phyloP scores from a whole-genome alignment of 2,888 invertebrate genomes.

The Plagodis pulveraria region DNA sequence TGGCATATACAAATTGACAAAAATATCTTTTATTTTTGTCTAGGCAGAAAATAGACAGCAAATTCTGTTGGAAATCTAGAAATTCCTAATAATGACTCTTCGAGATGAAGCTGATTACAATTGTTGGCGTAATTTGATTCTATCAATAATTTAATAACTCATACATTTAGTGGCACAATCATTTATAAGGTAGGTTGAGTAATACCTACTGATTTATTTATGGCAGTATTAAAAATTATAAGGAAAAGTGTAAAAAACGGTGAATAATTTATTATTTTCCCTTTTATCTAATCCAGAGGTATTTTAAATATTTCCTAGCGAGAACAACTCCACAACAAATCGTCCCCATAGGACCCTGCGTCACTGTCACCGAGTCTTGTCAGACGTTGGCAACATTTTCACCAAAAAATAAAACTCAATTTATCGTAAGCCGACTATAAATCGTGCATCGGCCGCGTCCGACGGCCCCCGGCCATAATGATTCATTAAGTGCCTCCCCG shows the following conservation, averaged over 20 bases:
- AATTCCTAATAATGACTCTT: too few species aligned
- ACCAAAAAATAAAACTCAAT: conserved; percentile 47
- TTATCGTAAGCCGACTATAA: conserved; percentile 63
- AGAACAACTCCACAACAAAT: conserved; percentile 38
- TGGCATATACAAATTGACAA: too few species aligned
- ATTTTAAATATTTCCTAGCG: conserved; percentile 34
- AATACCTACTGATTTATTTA: too few species aligned
- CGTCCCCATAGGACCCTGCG: conserved; percentile 33
- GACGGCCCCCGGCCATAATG: conserved; percentile 74
- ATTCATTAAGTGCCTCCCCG: conserved; percentile 83
- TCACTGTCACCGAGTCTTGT: conserved; percentile 38
- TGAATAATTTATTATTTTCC: conserved; percentile 8
- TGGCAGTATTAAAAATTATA: too few species aligned
- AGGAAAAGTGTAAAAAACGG: neutral
- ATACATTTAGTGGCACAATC: too few species aligned
- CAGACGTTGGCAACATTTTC: conserved; percentile 40
- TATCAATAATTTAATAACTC: too few species aligned
- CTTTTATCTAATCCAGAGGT: conserved; percentile 30
- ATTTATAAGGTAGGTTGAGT: too few species aligned
- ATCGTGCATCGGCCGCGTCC: conserved; percentile 67
- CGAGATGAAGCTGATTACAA: too few species aligned
- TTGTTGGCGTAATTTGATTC: too few species aligned
- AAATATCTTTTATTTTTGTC: too few species aligned
- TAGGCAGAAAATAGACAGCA: too few species aligned
- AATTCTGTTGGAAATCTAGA: too few species aligned